Conservation (phyloP, 1,140 invertebrate genomes). For the Micrasema longulum region DNA sequence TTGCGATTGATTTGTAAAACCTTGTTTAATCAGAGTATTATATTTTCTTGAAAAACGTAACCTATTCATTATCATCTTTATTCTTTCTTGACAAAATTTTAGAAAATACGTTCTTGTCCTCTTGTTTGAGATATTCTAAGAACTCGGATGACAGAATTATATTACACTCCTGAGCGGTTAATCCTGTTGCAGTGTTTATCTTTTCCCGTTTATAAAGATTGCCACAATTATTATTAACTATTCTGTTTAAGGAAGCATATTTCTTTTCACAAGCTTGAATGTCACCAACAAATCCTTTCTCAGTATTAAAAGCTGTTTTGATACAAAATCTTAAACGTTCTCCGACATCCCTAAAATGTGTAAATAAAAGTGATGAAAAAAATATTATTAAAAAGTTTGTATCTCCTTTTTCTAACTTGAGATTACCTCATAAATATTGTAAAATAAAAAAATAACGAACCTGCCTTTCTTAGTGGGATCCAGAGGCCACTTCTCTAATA, state of each 20-base stretch:
- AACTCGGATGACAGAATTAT: slow-evolving; percentile 78
- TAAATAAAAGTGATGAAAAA: too few relatives aligned
- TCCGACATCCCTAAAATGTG: slow-evolving; percentile 76
- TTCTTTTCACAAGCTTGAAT: slow-evolving; percentile 74
- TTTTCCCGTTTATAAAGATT: slow-evolving; percentile 72
- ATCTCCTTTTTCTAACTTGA: too few relatives aligned
- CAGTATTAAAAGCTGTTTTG: slow-evolving; percentile 73
- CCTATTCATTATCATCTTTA: slow-evolving; percentile 56
- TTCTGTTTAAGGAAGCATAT: slow-evolving; percentile 75
- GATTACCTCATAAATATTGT: too few relatives aligned
- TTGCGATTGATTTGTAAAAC: background rate
- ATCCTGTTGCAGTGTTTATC: slow-evolving; percentile 74
- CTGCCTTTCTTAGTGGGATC: slow-evolving; percentile 79
- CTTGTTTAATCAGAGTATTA: background rate
- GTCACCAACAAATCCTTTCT: slow-evolving; percentile 68
- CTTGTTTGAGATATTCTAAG: slow-evolving; percentile 71
- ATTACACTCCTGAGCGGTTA: slow-evolving; percentile 78
- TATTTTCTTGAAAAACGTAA: slow-evolving; percentile 38
- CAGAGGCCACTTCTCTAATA: slow-evolving; percentile 84
- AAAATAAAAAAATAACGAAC: too few relatives aligned
- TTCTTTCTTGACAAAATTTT: slow-evolving; percentile 64
- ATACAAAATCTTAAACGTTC: slow-evolving; percentile 79
- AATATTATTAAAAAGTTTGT: too few relatives aligned
- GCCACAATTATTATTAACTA: slow-evolving; percentile 77
- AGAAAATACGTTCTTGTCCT: slow-evolving; percentile 68